Evolutionary conservation across 2,113 vertebrate genomes (phyloP), one percentile per base, ranked within the genome.

Genomic region (Pipra filicauda): DNA sequence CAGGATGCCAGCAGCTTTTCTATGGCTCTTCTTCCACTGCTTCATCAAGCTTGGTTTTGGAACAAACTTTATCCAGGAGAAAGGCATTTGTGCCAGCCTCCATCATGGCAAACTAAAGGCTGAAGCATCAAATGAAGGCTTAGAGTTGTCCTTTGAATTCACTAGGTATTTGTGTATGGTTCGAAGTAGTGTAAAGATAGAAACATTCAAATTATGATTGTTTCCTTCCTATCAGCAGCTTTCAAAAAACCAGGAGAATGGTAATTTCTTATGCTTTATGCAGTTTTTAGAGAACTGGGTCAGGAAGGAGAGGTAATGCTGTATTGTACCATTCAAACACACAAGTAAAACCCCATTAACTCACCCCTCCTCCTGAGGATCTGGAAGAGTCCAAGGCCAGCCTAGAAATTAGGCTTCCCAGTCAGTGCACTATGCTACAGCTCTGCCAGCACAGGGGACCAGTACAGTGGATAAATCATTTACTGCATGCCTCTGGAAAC

Each of bases 331-430:
- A 72, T 77, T 86, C 65, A 92, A 88, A 93, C 16, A 93, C 37
- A 86, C 55, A 95, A 86, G 66, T 48, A 86, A 94, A 93, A 65
- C 83, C 57, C 79, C 70, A 69, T 92, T 61, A 95, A 93, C 93
- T 96, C 86, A 96, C 95, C 96, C 85, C 88, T 94, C 69, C 48
- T 96, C 95, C 85, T 96, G 61, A 95, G 83, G 95, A 84, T 97
- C 88, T 96, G 91, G 83, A 96, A 78, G 95, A 93, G 64, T 96
- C 93, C 86, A 94, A 95, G 88, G 93, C 91, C 93, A 93, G 90
- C 85, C 95, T 96, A 93, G 79, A 86, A 91, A 79, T 95, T 67
- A 92, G 93, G 88, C 88, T 96, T 96, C 65, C 88, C 91, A 89
- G 91, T 91, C 95, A 94, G 82, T 74, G 79, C 85, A 91, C 83